phyloP scores from a whole-genome alignment of 2,888 invertebrate species.

The Trachelus iudaicus region DNA sequence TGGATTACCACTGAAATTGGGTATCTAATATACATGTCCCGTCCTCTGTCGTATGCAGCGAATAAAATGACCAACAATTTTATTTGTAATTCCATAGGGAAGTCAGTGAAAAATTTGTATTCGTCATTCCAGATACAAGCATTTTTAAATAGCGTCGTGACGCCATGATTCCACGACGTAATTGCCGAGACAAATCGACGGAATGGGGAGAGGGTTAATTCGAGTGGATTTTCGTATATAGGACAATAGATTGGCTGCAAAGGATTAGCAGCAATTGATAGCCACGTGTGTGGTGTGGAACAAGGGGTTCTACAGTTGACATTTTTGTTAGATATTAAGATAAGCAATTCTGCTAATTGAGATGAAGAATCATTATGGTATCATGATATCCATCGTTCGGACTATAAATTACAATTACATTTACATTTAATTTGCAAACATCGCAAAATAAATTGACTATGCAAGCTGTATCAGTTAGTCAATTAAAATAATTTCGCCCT shows the following conservation, averaged over 20 bases:
- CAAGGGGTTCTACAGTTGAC: slow-evolving; percentile 21
- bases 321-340: neutral
- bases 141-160: neutral
- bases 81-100: neutral
- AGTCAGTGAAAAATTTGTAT: neutral
- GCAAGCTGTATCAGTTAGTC: neutral
- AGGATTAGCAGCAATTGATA: slow-evolving; percentile 54
- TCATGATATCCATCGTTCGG: neutral
- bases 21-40: slow-evolving; percentile 61
- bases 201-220: neutral
- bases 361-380: neutral
- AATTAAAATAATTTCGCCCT: neutral
- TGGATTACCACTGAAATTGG: slow-evolving; percentile 62
- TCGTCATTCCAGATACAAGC: neutral
- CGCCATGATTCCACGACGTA: neutral
- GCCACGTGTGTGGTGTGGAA: slow-evolving; percentile 33
- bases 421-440: neutral
- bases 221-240: slow-evolving; percentile 6
- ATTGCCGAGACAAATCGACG: neutral
- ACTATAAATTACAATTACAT: neutral
- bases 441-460: neutral
- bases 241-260: slow-evolving; percentile 44
- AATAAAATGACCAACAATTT: slow-evolving; percentile 45
- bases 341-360: neutral
- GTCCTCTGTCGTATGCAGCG: slow-evolving; percentile 41